Conservation (phyloP, 2,888 invertebrate genomes). For the Cephalotes varians region DNA sequence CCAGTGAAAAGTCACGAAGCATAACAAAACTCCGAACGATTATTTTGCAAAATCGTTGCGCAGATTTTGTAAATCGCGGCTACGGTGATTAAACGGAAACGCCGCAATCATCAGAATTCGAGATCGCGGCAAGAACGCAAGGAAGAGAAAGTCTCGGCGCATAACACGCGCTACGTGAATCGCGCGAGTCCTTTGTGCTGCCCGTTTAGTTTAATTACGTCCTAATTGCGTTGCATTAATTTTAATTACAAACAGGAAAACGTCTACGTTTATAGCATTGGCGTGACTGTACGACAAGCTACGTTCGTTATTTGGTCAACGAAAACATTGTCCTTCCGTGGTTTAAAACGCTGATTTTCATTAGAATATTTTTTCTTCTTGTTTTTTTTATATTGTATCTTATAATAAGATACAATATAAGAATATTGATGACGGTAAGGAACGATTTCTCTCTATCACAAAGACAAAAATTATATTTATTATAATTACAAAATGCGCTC, state of each 20-base stretch:
- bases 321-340: constrained; percentile 8
- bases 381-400: neutral
- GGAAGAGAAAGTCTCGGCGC: constrained; percentile 48
- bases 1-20: constrained; percentile 9
- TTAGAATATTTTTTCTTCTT: neutral
- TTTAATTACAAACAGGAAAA: constrained; percentile 67
- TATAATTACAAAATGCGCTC: neutral
- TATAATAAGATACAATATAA: neutral
- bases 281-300: constrained; percentile 42
- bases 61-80: constrained; percentile 30
- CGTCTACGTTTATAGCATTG: constrained; percentile 49
- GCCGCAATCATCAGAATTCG: constrained; percentile 1
- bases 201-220: constrained; percentile 68
- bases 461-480: neutral
- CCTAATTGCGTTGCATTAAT: constrained; percentile 71
- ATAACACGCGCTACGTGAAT: constrained; percentile 57
- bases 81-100: constrained; percentile 25
- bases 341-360: constrained; percentile 8
- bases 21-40: neutral
- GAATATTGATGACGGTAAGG: neutral
- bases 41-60: neutral
- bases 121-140: constrained; percentile 38
- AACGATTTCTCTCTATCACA: neutral
- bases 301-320: constrained; percentile 44
- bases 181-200: constrained; percentile 67